Conservation (phyloP, 2,113 vertebrate genomes). For the Datnioides undecimradiatus region DNA sequence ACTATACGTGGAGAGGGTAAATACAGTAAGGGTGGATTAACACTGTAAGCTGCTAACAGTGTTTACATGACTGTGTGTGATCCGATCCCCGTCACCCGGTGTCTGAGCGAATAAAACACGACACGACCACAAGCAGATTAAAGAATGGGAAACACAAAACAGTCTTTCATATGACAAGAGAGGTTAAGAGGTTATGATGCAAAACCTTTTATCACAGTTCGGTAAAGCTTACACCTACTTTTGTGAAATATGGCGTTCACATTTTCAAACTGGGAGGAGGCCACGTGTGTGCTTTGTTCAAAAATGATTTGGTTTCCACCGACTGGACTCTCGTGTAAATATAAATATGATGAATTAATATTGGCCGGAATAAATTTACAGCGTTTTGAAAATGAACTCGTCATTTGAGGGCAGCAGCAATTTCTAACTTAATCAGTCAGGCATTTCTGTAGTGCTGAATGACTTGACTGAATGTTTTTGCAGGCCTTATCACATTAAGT, state of each 20-base stretch:
- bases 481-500: not conserved
- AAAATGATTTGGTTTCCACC: not conserved
- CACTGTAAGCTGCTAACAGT: conserved; percentile 58
- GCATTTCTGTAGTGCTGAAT: not conserved
- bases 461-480: not conserved
- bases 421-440: conserved; percentile 7
- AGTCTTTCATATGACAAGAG: not conserved
- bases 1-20: conserved; percentile 48
- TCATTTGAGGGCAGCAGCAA: not conserved
- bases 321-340: not conserved
- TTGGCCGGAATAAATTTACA: conserved; percentile 1
- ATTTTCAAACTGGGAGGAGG: not conserved
- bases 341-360: not conserved
- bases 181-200: conserved; percentile 6
- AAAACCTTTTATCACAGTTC: not conserved
- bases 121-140: conserved; percentile 47
- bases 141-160: conserved; percentile 25
- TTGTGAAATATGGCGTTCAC: not conserved
- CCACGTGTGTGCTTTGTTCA: not conserved
- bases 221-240: not conserved
- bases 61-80: conserved; percentile 64
- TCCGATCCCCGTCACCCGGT: conserved; percentile 33
- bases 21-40: conserved; percentile 69
- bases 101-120: conserved; percentile 45
- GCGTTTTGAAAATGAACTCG: not conserved